Conservation (phyloP, 2,888 invertebrate genomes). For the Erebia aethiops region DNA sequence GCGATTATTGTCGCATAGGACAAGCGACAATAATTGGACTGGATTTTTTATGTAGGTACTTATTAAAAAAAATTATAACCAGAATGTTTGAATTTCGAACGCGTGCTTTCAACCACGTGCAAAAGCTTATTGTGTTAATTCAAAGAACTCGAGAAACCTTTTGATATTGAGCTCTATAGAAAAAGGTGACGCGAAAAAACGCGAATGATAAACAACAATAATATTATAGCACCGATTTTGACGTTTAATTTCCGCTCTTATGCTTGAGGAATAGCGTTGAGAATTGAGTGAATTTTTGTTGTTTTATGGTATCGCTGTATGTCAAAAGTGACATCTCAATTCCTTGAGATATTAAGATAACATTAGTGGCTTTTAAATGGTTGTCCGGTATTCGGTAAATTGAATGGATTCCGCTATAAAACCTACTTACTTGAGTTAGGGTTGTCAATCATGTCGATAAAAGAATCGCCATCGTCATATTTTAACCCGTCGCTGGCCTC, state of each 20-base stretch:
- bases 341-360: constrained; percentile 75
- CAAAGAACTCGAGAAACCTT: constrained; percentile 58
- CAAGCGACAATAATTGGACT: neutral
- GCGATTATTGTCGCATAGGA: too few relatives aligned
- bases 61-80: constrained; percentile 8
- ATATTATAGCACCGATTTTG: constrained; percentile 47
- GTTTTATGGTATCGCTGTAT: constrained; percentile 40
- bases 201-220: constrained; percentile 59
- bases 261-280: constrained; percentile 34
- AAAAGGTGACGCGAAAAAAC: constrained; percentile 60
- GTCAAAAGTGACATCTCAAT: constrained; percentile 64
- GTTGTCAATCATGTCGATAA: neutral
- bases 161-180: constrained; percentile 56
- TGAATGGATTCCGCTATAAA: constrained; percentile 57
- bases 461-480: too few relatives aligned
- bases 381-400: constrained; percentile 59
- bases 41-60: constrained; percentile 20
- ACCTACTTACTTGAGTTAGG: constrained; percentile 33
- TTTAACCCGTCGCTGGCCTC: too few relatives aligned
- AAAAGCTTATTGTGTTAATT: constrained; percentile 58
- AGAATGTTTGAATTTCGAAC: constrained; percentile 47
- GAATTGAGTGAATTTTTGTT: constrained; percentile 21
- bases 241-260: constrained; percentile 25
- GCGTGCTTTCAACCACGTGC: constrained; percentile 69
- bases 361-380: constrained; percentile 82